phyloP scores from a whole-genome alignment of 2,797 vertebrate species.

The Myotis pilosus region DNA sequence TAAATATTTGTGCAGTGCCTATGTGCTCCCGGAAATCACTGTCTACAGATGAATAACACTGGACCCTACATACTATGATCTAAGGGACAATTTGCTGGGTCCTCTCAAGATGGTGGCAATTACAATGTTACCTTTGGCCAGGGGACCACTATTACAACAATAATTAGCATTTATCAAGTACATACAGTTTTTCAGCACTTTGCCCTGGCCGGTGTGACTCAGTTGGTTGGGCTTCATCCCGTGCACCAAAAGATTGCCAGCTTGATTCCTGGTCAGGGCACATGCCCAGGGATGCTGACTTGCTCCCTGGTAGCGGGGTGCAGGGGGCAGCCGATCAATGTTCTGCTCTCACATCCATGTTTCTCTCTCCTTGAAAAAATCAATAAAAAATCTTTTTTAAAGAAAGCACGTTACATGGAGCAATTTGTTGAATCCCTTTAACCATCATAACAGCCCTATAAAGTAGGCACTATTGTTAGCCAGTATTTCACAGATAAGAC shows the following conservation, averaged over 20 bases:
- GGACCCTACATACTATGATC: background rate
- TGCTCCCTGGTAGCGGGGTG: fast-evolving
- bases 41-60: background rate
- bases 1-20: background rate
- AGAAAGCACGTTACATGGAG: background rate
- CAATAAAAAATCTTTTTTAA: background rate
- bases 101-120: background rate
- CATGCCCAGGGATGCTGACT: background rate
- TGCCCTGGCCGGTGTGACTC: background rate
- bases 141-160: background rate
- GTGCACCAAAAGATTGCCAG: background rate
- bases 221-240: background rate
- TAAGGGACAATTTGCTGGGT: background rate
- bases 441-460: background rate
- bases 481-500: background rate
- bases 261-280: background rate
- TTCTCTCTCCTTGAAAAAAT: background rate
- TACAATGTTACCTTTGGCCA: background rate
- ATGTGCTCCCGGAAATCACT: background rate
- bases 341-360: background rate
- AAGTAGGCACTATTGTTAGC: background rate
- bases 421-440: background rate
- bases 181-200: background rate
- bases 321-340: background rate
- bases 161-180: background rate